Conservation (phyloP, 37 sponge, comb jelly and placozoan species). For the Crambe crambe region DNA sequence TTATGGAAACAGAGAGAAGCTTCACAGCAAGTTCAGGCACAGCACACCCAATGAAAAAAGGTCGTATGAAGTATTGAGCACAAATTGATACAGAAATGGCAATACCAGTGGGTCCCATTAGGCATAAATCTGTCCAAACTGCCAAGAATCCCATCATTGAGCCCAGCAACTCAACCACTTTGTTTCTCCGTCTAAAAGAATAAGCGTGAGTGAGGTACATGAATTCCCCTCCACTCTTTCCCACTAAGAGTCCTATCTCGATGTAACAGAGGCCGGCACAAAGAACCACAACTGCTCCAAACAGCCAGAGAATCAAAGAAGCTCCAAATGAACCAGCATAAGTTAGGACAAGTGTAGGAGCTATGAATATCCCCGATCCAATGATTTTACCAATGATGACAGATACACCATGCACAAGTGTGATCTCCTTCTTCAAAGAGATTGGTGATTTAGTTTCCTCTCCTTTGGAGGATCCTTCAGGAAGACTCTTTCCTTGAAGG, state of each 20-base stretch:
- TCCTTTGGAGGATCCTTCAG: too few relatives aligned
- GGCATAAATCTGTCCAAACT: constrained; percentile 34
- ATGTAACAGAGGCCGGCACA: constrained; percentile 54
- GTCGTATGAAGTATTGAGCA: constrained; percentile 39
- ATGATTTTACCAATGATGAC: constrained; percentile 55
- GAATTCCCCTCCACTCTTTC: constrained; percentile 59
- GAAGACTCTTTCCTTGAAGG: too few relatives aligned
- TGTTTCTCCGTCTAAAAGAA: too few relatives aligned
- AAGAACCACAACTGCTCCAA: constrained; percentile 50
- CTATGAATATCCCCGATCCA: constrained; percentile 83
- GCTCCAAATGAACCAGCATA: constrained; percentile 37
- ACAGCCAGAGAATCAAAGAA: constrained; percentile 55
- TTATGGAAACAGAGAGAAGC: not conserved
- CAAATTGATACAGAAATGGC: constrained; percentile 26
- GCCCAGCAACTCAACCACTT: constrained; percentile 12
- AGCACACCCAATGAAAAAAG: constrained; percentile 36
- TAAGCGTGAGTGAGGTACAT: constrained; percentile 21
- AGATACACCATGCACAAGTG: constrained; percentile 12
- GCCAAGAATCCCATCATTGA: constrained; percentile 31
- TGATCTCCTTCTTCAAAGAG: constrained; percentile 18
- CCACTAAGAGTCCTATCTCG: constrained; percentile 57
- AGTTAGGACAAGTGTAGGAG: constrained; percentile 53
- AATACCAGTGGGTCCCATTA: constrained; percentile 24
- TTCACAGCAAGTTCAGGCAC: not conserved
- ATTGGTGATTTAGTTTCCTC: too few relatives aligned